Conservation (phyloP, 1,140 invertebrate genomes). For the Caenorhabditis tropicalis region DNA sequence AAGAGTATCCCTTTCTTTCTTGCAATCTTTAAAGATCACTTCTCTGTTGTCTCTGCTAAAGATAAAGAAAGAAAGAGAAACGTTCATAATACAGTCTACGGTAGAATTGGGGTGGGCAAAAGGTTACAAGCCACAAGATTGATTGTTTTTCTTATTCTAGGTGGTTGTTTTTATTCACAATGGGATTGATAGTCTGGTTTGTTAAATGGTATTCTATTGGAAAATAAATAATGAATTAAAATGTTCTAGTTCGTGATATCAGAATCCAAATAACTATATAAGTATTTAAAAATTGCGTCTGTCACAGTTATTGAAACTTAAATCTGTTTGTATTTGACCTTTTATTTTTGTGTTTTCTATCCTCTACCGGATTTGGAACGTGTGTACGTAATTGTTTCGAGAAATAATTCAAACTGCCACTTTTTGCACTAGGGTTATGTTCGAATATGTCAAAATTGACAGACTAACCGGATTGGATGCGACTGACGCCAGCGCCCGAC, state of each 20-base stretch:
- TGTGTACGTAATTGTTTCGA: not conserved
- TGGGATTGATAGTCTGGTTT: not conserved
- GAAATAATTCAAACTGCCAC: not conserved
- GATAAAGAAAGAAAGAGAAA: not conserved
- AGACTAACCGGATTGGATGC: constrained; percentile 17
- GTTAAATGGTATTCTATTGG: not conserved
- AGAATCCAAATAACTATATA: no score
- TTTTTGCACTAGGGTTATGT: constrained; percentile 25
- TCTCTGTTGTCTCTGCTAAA: not conserved
- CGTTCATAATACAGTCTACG: not conserved
- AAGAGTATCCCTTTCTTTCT: not conserved
- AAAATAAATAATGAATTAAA: not conserved
- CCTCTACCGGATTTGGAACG: constrained; percentile 5
- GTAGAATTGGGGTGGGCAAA: not conserved
- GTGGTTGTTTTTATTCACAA: not conserved
- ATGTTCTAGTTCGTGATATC: no score
- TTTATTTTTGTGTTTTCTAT: not conserved
- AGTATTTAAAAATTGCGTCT: no score
- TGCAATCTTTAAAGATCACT: constrained; percentile 24
- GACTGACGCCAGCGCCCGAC: not conserved
- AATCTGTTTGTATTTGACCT: not conserved
- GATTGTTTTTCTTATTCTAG: not conserved
- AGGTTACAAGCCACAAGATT: constrained; percentile 7
- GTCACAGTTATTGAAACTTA: no score
- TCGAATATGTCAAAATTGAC: not conserved